Evolutionary conservation across 2,113 vertebrate species (phyloP).

Genomic region (Callaeas wilsoni): DNA sequence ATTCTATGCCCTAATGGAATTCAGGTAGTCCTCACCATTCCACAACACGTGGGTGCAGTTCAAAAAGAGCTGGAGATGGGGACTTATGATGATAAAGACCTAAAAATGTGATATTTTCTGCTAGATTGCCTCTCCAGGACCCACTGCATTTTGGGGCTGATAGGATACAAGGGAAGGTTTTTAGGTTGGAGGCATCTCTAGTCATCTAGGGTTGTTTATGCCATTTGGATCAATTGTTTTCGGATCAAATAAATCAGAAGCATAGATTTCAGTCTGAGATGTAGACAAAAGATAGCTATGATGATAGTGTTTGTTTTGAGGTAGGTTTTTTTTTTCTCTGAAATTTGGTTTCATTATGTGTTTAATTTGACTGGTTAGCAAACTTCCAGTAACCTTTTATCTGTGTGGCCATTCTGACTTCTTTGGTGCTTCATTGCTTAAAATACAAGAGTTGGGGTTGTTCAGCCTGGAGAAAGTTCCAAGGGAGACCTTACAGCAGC

Average conservation of each 20-base stretch:
- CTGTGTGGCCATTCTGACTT: background rate
- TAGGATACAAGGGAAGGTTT: background rate
- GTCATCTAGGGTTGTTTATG: background rate
- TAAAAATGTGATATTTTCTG: background rate
- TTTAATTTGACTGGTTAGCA: background rate
- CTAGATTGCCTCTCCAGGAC: background rate
- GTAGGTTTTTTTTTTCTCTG: rapidly evolving
- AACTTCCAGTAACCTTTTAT: background rate
- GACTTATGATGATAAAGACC: background rate
- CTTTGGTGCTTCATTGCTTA: background rate
- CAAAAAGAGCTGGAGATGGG: background rate
- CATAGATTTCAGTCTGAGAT: background rate
- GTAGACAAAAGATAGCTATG: background rate
- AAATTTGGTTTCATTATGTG: background rate
- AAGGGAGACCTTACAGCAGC: background rate
- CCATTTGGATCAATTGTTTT: background rate
- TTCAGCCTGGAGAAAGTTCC: background rate
- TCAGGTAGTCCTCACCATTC: background rate
- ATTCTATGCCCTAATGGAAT: background rate
- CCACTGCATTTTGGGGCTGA: background rate
- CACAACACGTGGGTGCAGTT: rapidly evolving
- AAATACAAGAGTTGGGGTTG: background rate
- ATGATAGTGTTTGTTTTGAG: background rate
- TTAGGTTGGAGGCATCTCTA: background rate
- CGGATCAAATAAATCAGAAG: background rate